Conservation (phyloP, 1,140 invertebrate species). For the Leptinotarsa texana region DNA sequence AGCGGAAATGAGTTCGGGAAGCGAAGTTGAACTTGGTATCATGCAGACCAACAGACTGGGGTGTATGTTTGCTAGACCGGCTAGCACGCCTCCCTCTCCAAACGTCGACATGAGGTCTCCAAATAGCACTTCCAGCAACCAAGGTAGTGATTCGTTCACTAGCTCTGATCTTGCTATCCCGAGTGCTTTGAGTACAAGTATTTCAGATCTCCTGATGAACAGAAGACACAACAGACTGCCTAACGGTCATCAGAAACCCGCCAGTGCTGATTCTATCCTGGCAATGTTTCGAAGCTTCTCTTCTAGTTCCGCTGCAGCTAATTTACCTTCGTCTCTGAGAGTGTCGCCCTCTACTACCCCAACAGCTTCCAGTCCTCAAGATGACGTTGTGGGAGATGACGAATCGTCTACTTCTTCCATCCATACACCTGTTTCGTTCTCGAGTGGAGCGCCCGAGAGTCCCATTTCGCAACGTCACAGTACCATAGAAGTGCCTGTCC, state of each 20-base stretch:
- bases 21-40: conserved; percentile 65
- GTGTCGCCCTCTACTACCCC: conserved; percentile 67
- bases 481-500: conserved; percentile 67
- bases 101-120: conserved; percentile 63
- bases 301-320: conserved; percentile 59
- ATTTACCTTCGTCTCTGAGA: conserved; percentile 60
- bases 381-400: conserved; percentile 67
- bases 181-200: conserved; percentile 50
- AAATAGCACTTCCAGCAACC: conserved; percentile 68
- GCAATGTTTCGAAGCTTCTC: conserved; percentile 74
- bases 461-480: conserved; percentile 56
- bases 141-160: conserved; percentile 71
- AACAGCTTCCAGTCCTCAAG: conserved; percentile 69
- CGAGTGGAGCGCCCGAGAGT: conserved; percentile 62
- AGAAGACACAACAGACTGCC: conserved; percentile 37
- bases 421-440: conserved; percentile 61
- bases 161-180: conserved; percentile 64
- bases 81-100: conserved; percentile 59
- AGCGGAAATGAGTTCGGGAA: conserved; percentile 72
- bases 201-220: conserved; percentile 50
- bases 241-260: conserved; percentile 60
- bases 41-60: conserved; percentile 52
- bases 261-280: conserved; percentile 74
- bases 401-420: conserved; percentile 65
- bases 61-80: conserved; percentile 54